phyloP scores from a whole-genome alignment of 2,797 vertebrate species.

The Melanogrammus aeglefinus region DNA sequence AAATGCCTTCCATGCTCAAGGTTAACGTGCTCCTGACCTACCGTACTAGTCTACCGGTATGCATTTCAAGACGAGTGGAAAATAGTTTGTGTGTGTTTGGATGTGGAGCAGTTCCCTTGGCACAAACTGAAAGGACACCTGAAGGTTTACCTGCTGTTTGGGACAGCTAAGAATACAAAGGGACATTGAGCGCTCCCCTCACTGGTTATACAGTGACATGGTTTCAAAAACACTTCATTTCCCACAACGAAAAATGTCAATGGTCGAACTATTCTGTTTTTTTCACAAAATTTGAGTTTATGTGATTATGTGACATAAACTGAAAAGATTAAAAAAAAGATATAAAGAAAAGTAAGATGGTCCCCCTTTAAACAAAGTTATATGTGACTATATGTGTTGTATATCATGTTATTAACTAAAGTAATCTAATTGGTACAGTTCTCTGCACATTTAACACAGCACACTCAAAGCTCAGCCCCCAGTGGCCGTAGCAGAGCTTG shows the following conservation, averaged over 20 bases:
- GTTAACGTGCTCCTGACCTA: background rate
- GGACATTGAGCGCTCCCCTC: constrained; percentile 49
- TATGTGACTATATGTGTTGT: background rate
- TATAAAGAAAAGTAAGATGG: background rate
- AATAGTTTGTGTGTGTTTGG: constrained; percentile 35
- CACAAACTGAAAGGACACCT: constrained; percentile 66
- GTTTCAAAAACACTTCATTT: background rate
- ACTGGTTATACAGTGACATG: background rate
- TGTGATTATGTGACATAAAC: background rate
- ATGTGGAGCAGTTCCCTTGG: constrained; percentile 74
- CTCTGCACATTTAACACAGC: too few relatives aligned
- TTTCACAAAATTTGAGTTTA: background rate
- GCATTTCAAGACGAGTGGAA: constrained; percentile 40
- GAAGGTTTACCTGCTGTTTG: constrained; percentile 61
- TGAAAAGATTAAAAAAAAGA: background rate
- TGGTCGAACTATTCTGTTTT: too few relatives aligned
- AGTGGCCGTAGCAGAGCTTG: too few relatives aligned
- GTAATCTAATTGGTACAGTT: background rate
- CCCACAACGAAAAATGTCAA: background rate
- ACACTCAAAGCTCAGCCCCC: too few relatives aligned
- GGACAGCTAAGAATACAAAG: constrained; percentile 66
- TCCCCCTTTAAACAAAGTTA: background rate
- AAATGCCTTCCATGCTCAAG: background rate
- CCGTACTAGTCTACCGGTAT: background rate
- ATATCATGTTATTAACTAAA: background rate